phyloP scores from a whole-genome alignment of 2,113 vertebrate species.

The Hemiscyllium ocellatum region DNA sequence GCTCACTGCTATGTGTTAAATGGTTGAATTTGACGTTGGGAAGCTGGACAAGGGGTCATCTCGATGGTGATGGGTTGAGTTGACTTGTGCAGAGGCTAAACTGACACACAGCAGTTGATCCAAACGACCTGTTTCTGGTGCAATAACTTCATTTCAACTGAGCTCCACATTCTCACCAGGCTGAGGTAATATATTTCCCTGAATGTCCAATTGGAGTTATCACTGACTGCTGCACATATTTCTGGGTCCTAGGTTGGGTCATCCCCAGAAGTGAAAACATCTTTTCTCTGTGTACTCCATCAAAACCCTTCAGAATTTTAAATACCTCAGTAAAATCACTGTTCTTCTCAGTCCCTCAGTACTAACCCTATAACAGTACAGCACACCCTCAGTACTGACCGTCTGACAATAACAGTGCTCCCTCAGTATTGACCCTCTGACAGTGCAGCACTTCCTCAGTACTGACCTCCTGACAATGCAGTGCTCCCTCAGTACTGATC shows the following conservation, averaged over 20 bases:
- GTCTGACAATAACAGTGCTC: no score
- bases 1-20: neutral
- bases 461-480: no score
- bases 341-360: neutral
- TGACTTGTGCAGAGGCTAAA: neutral
- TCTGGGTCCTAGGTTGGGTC: neutral
- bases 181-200: neutral
- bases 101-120: neutral
- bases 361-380: no score
- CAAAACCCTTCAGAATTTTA: neutral
- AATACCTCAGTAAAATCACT: neutral
- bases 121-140: neutral
- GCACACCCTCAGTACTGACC: no score
- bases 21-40: neutral
- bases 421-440: no score
- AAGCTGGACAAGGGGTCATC: neutral
- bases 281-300: neutral
- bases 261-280: neutral
- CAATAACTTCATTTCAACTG: neutral
- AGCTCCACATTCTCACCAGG: neutral
- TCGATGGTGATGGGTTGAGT: neutral
- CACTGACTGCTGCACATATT: neutral
- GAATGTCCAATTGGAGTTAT: neutral
- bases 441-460: no score
- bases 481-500: no score